phyloP scores from a whole-genome alignment of 2,113 vertebrate species.

The Bombycilla garrulus region DNA sequence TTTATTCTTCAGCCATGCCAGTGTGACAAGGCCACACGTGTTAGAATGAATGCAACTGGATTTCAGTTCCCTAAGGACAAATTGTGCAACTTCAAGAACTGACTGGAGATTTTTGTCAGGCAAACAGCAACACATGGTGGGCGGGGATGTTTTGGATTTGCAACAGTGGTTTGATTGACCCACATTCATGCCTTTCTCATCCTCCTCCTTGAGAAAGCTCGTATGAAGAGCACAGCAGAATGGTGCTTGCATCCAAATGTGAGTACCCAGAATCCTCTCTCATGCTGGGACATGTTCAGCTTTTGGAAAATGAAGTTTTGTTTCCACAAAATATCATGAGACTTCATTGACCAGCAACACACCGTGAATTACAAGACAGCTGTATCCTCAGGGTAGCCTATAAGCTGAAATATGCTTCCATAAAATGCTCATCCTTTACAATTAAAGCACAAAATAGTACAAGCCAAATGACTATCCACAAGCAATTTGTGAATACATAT shows the following conservation, averaged over 20 bases:
- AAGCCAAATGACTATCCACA: slow-evolving; percentile 33
- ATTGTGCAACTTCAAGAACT: background rate
- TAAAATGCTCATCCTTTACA: slow-evolving; percentile 50
- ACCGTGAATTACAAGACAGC: slow-evolving; percentile 17
- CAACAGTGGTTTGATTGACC: background rate
- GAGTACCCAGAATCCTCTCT: background rate
- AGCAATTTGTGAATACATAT: slow-evolving; percentile 1
- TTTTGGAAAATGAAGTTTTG: background rate
- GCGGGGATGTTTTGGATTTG: background rate
- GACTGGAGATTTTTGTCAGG: background rate
- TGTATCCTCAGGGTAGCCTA: slow-evolving; percentile 29
- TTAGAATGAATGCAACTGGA: background rate
- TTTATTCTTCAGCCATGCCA: background rate
- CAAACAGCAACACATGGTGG: background rate
- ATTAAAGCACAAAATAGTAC: slow-evolving; percentile 42
- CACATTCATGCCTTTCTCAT: background rate
- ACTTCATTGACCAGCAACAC: slow-evolving; percentile 27
- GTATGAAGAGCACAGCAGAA: background rate
- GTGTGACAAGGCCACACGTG: background rate
- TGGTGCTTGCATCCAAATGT: background rate
- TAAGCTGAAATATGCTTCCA: slow-evolving; percentile 45
- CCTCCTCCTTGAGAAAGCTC: background rate
- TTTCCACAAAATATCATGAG: background rate
- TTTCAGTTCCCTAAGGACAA: background rate
- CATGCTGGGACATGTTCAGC: background rate